Evolutionary conservation across 2,797 vertebrate genomes (phyloP).

Genomic region (Aselliscus stoliczkanus): DNA sequence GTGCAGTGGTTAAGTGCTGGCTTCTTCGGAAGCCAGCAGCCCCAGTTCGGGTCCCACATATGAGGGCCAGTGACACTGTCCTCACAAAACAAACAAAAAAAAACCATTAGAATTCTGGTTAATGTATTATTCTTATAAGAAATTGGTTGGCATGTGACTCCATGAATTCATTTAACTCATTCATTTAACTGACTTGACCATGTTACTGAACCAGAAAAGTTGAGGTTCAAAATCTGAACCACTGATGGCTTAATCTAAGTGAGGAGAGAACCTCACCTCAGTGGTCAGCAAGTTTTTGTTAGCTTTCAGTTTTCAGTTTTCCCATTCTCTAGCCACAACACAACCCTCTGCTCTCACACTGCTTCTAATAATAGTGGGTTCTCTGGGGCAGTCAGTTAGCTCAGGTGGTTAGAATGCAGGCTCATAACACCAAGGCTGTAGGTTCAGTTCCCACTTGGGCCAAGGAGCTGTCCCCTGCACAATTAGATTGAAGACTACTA

Average conservation of each 20-base stretch:
- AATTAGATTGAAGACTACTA: too few species aligned
- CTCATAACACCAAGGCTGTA: too few species aligned
- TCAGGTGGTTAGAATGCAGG: too few species aligned
- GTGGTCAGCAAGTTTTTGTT: background rate
- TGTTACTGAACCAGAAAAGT: background rate
- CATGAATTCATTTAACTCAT: background rate
- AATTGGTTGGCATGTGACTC: background rate
- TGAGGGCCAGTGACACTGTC: too few species aligned
- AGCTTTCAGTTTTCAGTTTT: background rate
- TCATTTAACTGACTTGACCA: constrained; percentile 6
- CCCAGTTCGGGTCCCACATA: too few species aligned
- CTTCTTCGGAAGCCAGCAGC: too few species aligned
- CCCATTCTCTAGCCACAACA: background rate
- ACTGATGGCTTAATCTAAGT: background rate
- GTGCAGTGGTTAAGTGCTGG: too few species aligned
- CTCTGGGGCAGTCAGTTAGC: background rate
- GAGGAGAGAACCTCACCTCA: background rate
- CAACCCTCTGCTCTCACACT: background rate
- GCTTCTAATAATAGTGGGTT: background rate
- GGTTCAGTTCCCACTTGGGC: too few species aligned
- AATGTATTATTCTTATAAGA: background rate
- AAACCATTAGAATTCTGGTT: background rate
- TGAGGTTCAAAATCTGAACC: background rate
- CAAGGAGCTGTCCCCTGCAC: too few species aligned
- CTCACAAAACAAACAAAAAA: too few species aligned